Evolutionary conservation across 2,888 invertebrate genomes (phyloP).

Genomic region (Tupiocoris notatus): DNA sequence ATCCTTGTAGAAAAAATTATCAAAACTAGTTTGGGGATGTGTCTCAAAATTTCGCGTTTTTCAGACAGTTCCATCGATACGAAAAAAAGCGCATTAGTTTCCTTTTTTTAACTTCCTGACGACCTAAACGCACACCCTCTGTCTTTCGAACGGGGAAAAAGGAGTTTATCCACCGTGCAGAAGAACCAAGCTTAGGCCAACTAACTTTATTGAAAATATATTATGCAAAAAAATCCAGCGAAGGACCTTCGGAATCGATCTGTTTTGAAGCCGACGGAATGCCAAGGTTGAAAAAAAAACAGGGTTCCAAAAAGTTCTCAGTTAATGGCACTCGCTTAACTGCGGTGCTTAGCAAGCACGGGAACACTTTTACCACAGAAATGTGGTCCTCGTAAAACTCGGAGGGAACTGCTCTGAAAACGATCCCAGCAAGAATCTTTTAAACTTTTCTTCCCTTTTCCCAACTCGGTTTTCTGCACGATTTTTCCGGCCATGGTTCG

Average conservation of each 20-base stretch:
- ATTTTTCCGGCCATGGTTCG: background rate
- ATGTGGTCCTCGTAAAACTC: conserved; percentile 18
- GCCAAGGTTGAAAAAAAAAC: background rate
- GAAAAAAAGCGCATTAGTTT: conserved; percentile 32
- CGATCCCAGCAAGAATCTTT: conserved; percentile 13
- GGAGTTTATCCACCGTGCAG: background rate
- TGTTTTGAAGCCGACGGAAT: conserved; percentile 24
- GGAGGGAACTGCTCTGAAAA: conserved; percentile 2
- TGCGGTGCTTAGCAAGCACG: conserved; percentile 14
- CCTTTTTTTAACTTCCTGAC: conserved; percentile 12
- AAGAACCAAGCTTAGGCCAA: conserved; percentile 33
- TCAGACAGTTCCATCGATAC: background rate
- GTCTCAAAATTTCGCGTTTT: background rate
- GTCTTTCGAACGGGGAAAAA: background rate
- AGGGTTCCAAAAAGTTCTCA: conserved; percentile 29
- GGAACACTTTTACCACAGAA: conserved; percentile 4
- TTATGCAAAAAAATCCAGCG: conserved; percentile 24
- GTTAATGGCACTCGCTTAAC: conserved; percentile 28
- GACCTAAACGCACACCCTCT: background rate
- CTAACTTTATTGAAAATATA: conserved; percentile 43
- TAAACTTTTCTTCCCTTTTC: background rate
- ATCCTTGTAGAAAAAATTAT: no score
- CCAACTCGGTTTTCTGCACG: background rate
- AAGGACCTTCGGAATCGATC: conserved; percentile 27
- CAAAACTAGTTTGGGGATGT: no score